phyloP scores from a whole-genome alignment of 1,140 invertebrate genomes.

The Pseudomyrmex sp. region DNA sequence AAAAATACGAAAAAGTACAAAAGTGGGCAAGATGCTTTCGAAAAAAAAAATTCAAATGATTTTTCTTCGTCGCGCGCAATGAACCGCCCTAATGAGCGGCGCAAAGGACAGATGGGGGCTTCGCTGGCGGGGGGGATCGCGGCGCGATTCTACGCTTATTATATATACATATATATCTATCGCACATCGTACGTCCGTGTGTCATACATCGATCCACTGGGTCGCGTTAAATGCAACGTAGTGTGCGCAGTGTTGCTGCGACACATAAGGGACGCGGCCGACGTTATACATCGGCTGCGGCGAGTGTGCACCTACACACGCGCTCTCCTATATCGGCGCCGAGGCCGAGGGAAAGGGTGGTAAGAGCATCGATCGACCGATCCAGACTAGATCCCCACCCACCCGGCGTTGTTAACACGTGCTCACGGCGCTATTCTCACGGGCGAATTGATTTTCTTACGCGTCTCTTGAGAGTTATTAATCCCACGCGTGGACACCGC shows the following conservation, averaged over 20 bases:
- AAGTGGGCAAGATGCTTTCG: too few species aligned
- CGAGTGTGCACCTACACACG: conserved; percentile 43
- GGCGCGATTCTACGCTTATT: conserved; percentile 55
- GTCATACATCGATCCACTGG: conserved; percentile 71
- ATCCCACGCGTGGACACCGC: conserved; percentile 57
- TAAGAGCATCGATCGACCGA: conserved; percentile 63
- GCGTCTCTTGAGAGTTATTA: conserved; percentile 63
- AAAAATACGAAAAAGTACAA: neutral
- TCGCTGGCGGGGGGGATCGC: conserved; percentile 10
- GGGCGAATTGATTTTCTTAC: conserved; percentile 62
- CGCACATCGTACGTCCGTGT: conserved; percentile 42
- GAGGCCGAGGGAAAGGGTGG: conserved; percentile 59
- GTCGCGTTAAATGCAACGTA: conserved; percentile 82
- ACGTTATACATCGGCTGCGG: conserved; percentile 38
- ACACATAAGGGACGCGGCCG: conserved; percentile 46
- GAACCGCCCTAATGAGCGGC: neutral
- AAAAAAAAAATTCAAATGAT: too few species aligned
- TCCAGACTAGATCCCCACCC: conserved; percentile 58
- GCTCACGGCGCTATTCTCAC: conserved; percentile 57
- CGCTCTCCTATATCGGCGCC: conserved; percentile 13
- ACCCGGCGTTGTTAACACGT: conserved; percentile 53
- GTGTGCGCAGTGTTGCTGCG: conserved; percentile 66
- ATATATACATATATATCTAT: conserved; percentile 27
- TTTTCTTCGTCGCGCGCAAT: too few species aligned
- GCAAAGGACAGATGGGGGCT: conserved; percentile 19